These are phyloP conservation scores for Orchesella cincta DNA, from an alignment of 1,140 invertebrate genomes.

Conservation along the genomic window DNA sequence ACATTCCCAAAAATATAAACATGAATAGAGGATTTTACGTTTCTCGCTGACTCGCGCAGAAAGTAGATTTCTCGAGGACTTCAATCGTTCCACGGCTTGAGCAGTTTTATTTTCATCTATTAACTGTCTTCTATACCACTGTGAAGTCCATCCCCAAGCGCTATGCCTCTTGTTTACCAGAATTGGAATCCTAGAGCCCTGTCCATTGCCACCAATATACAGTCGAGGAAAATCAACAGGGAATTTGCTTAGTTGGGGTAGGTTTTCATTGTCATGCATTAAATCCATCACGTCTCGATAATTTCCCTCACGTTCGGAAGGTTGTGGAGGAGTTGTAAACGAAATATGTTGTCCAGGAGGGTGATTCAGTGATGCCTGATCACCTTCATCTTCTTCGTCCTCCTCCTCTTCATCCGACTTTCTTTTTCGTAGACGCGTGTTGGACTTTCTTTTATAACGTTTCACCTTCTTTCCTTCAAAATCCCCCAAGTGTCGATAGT, in stretches of 20 bases:
- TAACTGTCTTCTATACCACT: neutral
- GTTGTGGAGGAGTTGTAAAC: neutral
- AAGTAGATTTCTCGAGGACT: too few species aligned
- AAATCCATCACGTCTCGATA: neutral
- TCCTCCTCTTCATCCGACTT: neutral
- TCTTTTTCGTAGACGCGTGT: neutral
- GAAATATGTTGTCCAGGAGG: neutral
- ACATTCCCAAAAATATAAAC: too few species aligned
- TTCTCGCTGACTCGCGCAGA: too few species aligned
- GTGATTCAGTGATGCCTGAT: too few species aligned
- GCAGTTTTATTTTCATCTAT: neutral
- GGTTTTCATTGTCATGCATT: neutral
- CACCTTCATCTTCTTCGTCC: neutral
- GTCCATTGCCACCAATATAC: neutral
- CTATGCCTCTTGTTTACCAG: neutral
- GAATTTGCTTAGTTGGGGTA: neutral
- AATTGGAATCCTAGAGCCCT: neutral
- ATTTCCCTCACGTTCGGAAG: neutral
- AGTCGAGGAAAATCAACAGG: neutral
- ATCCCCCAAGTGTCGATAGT: neutral
- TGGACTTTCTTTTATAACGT: neutral
- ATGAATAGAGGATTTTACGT: too few species aligned
- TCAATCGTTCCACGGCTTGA: neutral
- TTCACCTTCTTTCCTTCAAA: neutral
- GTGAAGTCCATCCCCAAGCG: neutral